phyloP scores from a whole-genome alignment of 2,797 vertebrate genomes.

The Anabas testudineus region DNA sequence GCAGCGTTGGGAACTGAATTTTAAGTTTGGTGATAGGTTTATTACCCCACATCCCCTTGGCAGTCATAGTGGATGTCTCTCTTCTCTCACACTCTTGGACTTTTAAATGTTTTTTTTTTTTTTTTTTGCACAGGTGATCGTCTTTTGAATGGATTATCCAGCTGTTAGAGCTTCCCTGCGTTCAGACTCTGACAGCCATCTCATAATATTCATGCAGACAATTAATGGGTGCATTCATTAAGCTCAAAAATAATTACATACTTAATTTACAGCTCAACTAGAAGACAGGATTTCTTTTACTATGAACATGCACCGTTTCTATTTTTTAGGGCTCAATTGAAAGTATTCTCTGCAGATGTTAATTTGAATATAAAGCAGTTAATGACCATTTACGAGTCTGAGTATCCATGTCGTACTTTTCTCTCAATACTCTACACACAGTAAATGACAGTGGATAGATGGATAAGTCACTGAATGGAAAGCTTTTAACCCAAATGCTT shows the following conservation, averaged over 20 bases:
- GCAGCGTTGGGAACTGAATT: not conserved
- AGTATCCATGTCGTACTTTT: not conserved
- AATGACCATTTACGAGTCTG: not conserved
- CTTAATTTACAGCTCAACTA: constrained; percentile 1
- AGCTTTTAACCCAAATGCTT: constrained; percentile 27
- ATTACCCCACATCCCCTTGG: not conserved
- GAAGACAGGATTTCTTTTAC: not conserved
- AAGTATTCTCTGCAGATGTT: not conserved
- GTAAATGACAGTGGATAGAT: constrained; percentile 18
- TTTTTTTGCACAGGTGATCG: not conserved
- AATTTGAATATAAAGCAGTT: constrained; percentile 3
- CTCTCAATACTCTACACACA: not conserved
- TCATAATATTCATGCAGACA: constrained; percentile 11
- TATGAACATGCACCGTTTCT: not conserved
- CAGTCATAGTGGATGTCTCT: constrained; percentile 16
- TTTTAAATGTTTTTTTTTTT: not conserved
- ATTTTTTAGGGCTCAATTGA: constrained; percentile 1
- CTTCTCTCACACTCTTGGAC: constrained; percentile 22
- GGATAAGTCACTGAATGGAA: constrained; percentile 23
- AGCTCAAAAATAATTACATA: constrained; percentile 4
- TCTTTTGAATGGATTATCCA: constrained; percentile 30
- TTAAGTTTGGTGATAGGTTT: not conserved
- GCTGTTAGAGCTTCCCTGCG: not conserved
- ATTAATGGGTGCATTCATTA: constrained; percentile 3
- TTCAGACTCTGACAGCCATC: not conserved